These are phyloP conservation scores for Ophiodon elongatus DNA, from an alignment of 2,113 vertebrate species.

Conservation along the genomic window DNA sequence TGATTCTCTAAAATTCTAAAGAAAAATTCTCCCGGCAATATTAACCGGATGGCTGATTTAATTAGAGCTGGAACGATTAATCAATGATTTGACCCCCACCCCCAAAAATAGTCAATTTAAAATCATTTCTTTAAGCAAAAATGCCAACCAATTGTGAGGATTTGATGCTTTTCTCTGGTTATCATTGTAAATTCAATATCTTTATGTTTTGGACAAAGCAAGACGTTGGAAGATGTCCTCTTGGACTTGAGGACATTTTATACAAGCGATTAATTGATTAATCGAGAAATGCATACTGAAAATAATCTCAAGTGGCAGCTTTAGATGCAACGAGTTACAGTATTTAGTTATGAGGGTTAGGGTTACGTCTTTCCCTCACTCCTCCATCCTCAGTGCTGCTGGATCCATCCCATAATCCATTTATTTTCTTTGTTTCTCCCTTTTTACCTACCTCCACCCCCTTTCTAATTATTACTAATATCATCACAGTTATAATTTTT, in stretches of 20 bases:
- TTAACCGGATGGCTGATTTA: conserved; percentile 8
- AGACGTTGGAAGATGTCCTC: background rate
- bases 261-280: background rate
- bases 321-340: background rate
- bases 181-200: background rate
- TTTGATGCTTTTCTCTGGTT: background rate
- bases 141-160: background rate
- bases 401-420: background rate
- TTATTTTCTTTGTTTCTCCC: background rate
- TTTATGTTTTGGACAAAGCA: background rate
- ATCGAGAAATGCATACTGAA: background rate
- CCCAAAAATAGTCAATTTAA: background rate
- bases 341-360: background rate
- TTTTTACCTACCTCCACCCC: too few relatives aligned
- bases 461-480: background rate
- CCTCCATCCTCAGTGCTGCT: background rate
- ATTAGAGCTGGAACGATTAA: background rate
- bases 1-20: background rate
- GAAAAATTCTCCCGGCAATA: background rate
- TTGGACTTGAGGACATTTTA: background rate
- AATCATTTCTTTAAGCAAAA: background rate
- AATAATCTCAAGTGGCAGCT: background rate
- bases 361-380: background rate
- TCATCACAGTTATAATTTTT: background rate
- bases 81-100: background rate